Percentiles rank a stretch among this genome's conserved stretches.
Evolutionary conservation across 2,797 vertebrate genomes (phyloP).

Genomic region (Serranus cabrilla): DNA sequence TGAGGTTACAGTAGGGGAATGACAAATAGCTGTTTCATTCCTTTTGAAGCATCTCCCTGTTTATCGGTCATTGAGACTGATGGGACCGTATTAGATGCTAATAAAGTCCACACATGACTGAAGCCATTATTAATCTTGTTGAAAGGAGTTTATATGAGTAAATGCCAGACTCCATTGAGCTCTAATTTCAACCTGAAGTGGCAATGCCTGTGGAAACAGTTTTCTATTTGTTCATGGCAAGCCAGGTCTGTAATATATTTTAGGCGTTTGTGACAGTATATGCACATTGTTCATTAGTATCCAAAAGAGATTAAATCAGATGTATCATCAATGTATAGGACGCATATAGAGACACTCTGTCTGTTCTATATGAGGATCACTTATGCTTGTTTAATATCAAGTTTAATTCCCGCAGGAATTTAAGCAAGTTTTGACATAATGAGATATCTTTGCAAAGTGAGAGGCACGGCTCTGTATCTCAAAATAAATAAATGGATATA

Average conservation of each 20-base stretch:
- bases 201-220: slow-evolving; percentile 40
- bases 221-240: slow-evolving; percentile 45
- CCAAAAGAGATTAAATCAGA: slow-evolving; percentile 2
- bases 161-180: slow-evolving; percentile 61
- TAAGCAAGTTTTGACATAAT: slow-evolving; percentile 2
- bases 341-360: background rate
- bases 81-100: slow-evolving; percentile 76
- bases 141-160: slow-evolving; percentile 70
- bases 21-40: slow-evolving; percentile 80
- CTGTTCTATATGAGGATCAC: slow-evolving; percentile 12
- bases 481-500: slow-evolving; percentile 49
- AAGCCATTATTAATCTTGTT: slow-evolving; percentile 77
- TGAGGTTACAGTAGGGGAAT: slow-evolving; percentile 73
- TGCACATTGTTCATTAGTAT: background rate
- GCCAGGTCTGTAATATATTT: slow-evolving; percentile 11
- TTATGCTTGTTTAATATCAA: slow-evolving; percentile 26
- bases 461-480: slow-evolving; percentile 25
- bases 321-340: background rate
- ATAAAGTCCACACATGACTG: slow-evolving; percentile 82
- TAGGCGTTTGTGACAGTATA: background rate
- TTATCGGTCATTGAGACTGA: slow-evolving; percentile 81
- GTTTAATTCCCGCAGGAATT: slow-evolving; percentile 27
- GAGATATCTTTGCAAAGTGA: slow-evolving; percentile 13
- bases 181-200: slow-evolving; percentile 68
- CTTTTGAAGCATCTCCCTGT: slow-evolving; percentile 71